Evolutionary conservation across 2,888 invertebrate genomes (phyloP), one percentile per base, ranked within the genome.

Genomic region (Lottia gigantea): DNA sequence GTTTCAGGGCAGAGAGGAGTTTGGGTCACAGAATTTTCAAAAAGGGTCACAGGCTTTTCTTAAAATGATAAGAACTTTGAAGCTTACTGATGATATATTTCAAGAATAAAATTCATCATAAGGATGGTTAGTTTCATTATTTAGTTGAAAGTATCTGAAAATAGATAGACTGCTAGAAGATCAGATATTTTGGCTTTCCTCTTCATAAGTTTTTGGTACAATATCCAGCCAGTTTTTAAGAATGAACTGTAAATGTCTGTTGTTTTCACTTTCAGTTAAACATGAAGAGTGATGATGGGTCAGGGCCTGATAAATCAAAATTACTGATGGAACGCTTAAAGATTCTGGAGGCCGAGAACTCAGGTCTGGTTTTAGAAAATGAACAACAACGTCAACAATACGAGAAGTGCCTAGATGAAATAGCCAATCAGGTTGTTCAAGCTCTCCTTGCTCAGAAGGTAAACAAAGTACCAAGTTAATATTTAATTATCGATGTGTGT

Each of bases 381-480:
- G 92, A 93, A 84, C 91, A 91, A 73, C 92, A 92, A 79, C 89
- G 92, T 74, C 90, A 92, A 75, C 94, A 94, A 83, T 95, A 95
- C 89, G 88, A 85, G 94, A 95, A 90, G 90, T 88, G 86, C 75
- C 82, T 88, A 46, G 87, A 87, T 73, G 86, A 87, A 72, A 92
- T 83, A 91, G 94, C 88, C 89, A 95, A 83, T 93, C 95, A 90
- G 93, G 95, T 95, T 76, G 95, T 95, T 71, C 92, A 94, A 81
- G 95, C 95, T 66, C 91, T 95, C 76, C 91, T 95, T 79, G 93
- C 94, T 66, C 95, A 95, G 90, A 95, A 95, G 92, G 94, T 94
- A 88, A 65, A 55, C 19, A 19, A 47, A 6, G 49, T 19, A n/a
- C n/a, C n/a, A n/a, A n/a, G n/a, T n/a, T n/a, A n/a, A n/a, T n/a